Conservation (phyloP, 64 coral and sea anemone genomes). For the Trachythela sp. region DNA sequence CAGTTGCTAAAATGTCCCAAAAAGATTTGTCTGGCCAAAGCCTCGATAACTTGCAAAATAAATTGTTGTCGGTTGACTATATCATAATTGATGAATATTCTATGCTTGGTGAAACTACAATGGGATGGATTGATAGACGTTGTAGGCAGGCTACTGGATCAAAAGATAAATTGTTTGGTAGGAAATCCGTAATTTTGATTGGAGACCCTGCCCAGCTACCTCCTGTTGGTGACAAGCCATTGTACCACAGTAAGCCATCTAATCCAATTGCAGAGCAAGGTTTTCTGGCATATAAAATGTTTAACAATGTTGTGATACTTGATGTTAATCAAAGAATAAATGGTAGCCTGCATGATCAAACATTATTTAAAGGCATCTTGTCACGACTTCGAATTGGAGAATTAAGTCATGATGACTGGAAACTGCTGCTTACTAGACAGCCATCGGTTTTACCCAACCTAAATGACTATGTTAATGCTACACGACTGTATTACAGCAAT, state of each 20-base stretch:
- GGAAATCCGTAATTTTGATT: conserved; percentile 7
- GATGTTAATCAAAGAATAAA: conserved; percentile 13
- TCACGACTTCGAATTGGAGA: conserved; percentile 13
- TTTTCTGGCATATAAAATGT: conserved; percentile 15
- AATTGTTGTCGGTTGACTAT: conserved; percentile 1
- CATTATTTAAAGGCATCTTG: conserved; percentile 12
- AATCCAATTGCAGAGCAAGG: too few relatives aligned
- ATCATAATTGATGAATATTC: conserved; percentile 16
- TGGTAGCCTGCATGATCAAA: conserved; percentile 4
- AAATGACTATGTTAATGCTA: neutral
- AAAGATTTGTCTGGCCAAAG: conserved; percentile 6
- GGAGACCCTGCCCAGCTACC: conserved; percentile 1
- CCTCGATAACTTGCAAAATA: neutral
- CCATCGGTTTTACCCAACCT: neutral
- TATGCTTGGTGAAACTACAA: neutral
- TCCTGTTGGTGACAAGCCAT: neutral
- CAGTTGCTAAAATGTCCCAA: conserved; percentile 9
- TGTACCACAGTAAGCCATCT: conserved; percentile 3
- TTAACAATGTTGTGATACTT: conserved; percentile 4
- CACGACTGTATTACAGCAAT: neutral
- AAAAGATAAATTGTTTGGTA: too few relatives aligned
- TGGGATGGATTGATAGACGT: too few relatives aligned
- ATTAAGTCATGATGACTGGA: neutral
- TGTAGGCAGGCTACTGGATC: too few relatives aligned
- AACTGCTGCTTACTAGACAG: conserved; percentile 4